Percentiles rank a stretch among this genome's conserved stretches.
These are phyloP conservation scores for Enchytraeus crypticus DNA, from an alignment of 2,888 invertebrate genomes.

Conservation along the genomic window DNA sequence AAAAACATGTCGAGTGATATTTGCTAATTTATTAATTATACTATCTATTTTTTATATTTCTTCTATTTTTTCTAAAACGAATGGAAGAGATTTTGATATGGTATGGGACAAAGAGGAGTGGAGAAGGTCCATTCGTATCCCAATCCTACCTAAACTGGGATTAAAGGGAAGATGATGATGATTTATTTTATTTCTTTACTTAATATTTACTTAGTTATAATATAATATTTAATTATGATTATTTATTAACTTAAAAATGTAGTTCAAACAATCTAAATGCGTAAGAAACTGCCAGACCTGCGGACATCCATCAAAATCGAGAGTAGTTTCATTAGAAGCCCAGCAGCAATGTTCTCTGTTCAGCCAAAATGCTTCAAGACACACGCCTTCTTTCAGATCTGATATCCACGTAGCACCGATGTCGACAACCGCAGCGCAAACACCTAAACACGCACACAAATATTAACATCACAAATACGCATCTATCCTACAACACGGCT, in stretches of 20 bases:
- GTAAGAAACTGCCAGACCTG: slow-evolving; percentile 57
- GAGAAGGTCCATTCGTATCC: too few species aligned
- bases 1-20: too few species aligned
- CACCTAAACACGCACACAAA: too few species aligned
- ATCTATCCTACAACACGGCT: not conserved
- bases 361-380: slow-evolving; percentile 86
- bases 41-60: too few species aligned
- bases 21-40: too few species aligned
- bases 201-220: too few species aligned
- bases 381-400: slow-evolving; percentile 92
- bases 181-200: not conserved
- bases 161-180: too few species aligned
- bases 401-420: slow-evolving; percentile 84
- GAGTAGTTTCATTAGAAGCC: slow-evolving; percentile 83
- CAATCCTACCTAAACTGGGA: too few species aligned
- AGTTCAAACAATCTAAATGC: too few species aligned
- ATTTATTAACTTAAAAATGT: not conserved
- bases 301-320: slow-evolving; percentile 65
- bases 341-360: slow-evolving; percentile 94
- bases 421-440: slow-evolving; percentile 88
- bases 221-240: not conserved
- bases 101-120: too few species aligned
- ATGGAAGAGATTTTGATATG: too few species aligned
- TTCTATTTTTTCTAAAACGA: too few species aligned
- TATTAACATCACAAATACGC: not conserved